A percentile compares a stretch with the other conserved stretches of the same genome.
These are phyloP conservation scores for Corydoras maculifer DNA, from an alignment of 2,113 vertebrate species.

Conservation along the genomic window DNA sequence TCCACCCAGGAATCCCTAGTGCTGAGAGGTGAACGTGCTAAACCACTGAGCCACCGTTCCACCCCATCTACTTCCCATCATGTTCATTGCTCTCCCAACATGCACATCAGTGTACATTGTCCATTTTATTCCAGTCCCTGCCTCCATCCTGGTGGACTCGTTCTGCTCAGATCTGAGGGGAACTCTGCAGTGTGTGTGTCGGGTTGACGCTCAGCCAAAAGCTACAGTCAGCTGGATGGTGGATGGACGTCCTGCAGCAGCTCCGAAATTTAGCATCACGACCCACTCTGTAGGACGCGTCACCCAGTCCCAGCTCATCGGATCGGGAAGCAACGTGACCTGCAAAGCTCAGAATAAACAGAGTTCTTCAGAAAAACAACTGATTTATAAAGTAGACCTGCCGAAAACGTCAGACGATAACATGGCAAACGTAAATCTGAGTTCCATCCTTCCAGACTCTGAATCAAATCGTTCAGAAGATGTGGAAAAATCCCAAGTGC, in stretches of 20 bases:
- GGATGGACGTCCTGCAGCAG: conserved; percentile 24
- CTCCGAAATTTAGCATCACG: conserved; percentile 1
- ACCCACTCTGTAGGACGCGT: background rate
- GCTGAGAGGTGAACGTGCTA: too few species aligned
- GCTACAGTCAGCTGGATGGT: conserved; percentile 42
- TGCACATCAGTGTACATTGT: background rate
- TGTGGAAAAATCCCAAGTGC: too few species aligned
- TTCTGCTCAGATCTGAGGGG: conserved; percentile 24
- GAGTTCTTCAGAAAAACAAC: background rate
- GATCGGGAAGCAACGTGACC: conserved; percentile 7
- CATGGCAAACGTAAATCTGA: too few species aligned
- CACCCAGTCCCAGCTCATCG: conserved; percentile 4
- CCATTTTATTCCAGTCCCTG: conserved; percentile 31
- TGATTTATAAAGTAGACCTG: background rate
- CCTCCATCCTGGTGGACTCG: conserved; percentile 38
- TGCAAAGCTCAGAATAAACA: conserved; percentile 39
- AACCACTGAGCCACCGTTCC: too few species aligned
- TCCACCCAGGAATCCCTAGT: too few species aligned
- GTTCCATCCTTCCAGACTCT: too few species aligned
- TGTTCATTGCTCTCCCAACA: too few species aligned
- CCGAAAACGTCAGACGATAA: too few species aligned
- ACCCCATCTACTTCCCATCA: too few species aligned
- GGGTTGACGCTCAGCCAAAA: conserved; percentile 36
- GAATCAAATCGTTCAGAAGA: too few species aligned
- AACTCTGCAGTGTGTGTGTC: conserved; percentile 40